Conservation (phyloP, 2,888 invertebrate genomes). For the Entomobrya proxima region DNA sequence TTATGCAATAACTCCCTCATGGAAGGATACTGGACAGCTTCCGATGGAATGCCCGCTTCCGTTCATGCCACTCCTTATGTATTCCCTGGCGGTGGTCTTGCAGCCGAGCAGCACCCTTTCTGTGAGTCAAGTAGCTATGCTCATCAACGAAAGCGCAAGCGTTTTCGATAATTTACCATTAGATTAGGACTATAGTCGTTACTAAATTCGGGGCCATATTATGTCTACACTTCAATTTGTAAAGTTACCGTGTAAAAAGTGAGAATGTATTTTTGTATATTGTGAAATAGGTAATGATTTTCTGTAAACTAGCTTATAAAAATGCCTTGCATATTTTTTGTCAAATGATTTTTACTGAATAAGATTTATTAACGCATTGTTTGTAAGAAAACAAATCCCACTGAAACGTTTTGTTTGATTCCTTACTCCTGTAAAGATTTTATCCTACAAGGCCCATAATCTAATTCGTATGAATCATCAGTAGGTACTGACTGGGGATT, state of each 20-base stretch:
- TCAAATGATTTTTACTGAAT: no score
- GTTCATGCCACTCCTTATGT: conserved; percentile 28
- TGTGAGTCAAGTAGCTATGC: conserved; percentile 54
- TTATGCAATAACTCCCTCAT: conserved; percentile 32
- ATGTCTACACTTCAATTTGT: conserved; percentile 1
- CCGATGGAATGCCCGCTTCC: conserved; percentile 30
- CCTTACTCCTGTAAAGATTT: no score
- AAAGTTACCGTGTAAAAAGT: no score
- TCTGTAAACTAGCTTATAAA: not conserved
- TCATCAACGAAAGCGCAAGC: conserved; percentile 56
- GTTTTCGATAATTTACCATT: conserved; percentile 36
- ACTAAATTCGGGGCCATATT: not conserved
- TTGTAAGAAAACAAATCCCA: no score
- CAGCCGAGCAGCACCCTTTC: conserved; percentile 29
- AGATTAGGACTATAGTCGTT: not conserved
- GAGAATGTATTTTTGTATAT: no score
- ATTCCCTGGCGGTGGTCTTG: conserved; percentile 35
- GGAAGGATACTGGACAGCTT: conserved; percentile 53
- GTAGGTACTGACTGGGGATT: conserved; percentile 55
- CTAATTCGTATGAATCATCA: conserved; percentile 15
- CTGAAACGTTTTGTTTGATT: not conserved
- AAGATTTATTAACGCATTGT: no score
- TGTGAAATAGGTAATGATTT: no score
- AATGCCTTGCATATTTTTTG: not conserved
- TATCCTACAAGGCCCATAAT: not conserved